These are phyloP conservation scores for Ascaphus truei DNA, from an alignment of 2,113 vertebrate species.

Conservation along the genomic window DNA sequence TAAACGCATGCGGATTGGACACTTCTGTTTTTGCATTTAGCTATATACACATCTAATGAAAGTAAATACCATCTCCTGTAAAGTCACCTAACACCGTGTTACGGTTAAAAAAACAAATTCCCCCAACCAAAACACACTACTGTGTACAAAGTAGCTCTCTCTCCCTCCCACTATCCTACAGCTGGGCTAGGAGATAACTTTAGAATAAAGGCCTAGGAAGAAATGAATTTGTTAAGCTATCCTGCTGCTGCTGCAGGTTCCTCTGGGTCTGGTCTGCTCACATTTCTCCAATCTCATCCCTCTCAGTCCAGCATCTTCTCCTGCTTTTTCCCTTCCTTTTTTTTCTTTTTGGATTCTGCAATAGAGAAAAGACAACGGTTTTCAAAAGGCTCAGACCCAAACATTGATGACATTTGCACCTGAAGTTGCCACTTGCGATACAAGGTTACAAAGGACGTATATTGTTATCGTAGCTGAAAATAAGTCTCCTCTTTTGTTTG, in stretches of 20 bases:
- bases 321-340: constrained; percentile 78
- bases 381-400: constrained; percentile 20
- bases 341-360: constrained; percentile 78
- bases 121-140: background rate
- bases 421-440: too few relatives aligned
- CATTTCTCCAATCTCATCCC: background rate
- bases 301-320: constrained; percentile 73
- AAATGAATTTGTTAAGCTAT: background rate
- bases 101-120: constrained; percentile 7
- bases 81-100: constrained; percentile 11
- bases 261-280: background rate
- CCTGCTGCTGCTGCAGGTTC: background rate
- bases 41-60: constrained; percentile 6
- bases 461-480: too few relatives aligned
- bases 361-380: background rate
- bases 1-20: too few relatives aligned
- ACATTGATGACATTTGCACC: too few relatives aligned
- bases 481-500: too few relatives aligned
- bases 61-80: background rate
- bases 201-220: constrained; percentile 10
- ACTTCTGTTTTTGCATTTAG: background rate
- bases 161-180: background rate
- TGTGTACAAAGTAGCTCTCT: background rate
- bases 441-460: too few relatives aligned
- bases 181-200: background rate